Evolutionary conservation across 1,140 invertebrate genomes (phyloP), one percentile per base, ranked within the genome.

Genomic region (Anastrepha obliqua): DNA sequence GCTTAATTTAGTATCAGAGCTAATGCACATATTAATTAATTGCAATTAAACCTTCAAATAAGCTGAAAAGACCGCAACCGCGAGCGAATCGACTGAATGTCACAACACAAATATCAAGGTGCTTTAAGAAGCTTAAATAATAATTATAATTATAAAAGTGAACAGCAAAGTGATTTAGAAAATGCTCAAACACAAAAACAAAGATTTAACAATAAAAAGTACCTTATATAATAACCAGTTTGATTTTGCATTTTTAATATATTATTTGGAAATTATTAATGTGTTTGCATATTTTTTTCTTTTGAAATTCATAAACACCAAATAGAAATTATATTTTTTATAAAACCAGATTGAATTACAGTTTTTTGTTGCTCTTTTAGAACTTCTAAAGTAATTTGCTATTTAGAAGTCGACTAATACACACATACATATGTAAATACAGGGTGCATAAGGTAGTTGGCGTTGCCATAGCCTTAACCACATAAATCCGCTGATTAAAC

Each of bases 111-210:
- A 29, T 29, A 29, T 29, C 42, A 74, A 74, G 67, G 42, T 74
- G 67, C 42, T 74, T 74, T n/a, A 74, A 74, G 42, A 17, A 74
- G 67, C 67, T 74, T 74, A 44, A 47, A 47, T 47, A n/a, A 74
- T 44, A 74, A n/a, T 29, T 17, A 13, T 15, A 70, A 2, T 39
- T 7, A 70, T 29, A 70, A 70, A 44, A 74, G 6, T 47, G 29
- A 74, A 17, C 5, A 47, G 42, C 39, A 17, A 74, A 17, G 13
- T 74, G 42, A 74, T 74, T 74, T 17, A 74, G 44, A 15, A 70
- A 47, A 15, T 1, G 6, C 2, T 55, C 51, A 11, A 42, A 47
- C 44, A 0, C 67, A 4, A 44, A 13, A 20, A 67, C 29, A 42
- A 8, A 42, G 29, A 0, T 47, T 42, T 3, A 7, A n/a, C 15